These are phyloP conservation scores for Pteropus alecto DNA, from an alignment of 2,113 vertebrate species.

Conservation along the genomic window DNA sequence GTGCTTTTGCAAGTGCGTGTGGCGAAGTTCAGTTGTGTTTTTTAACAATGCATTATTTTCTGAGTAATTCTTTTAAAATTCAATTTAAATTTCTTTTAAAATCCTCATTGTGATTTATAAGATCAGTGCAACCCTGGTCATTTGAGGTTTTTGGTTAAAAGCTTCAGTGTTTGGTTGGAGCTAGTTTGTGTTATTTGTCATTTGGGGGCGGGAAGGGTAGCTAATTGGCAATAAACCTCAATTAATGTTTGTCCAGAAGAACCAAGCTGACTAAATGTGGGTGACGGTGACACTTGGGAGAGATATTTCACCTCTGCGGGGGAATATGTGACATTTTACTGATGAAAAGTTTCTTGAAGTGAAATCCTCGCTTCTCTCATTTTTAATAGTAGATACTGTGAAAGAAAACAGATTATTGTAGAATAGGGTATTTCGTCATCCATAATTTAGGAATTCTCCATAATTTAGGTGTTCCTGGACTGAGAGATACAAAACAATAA, in stretches of 20 bases:
- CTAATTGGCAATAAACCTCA: neutral
- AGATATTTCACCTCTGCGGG: neutral
- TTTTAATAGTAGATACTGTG: neutral
- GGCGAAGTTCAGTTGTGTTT: neutral
- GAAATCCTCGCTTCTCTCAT: neutral
- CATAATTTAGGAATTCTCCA: neutral
- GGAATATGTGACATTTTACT: neutral
- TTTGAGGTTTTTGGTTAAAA: neutral
- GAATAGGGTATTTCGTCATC: neutral
- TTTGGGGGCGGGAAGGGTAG: neutral
- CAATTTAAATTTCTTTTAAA: neutral
- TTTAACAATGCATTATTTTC: neutral
- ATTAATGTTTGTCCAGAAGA: neutral
- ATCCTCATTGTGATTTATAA: neutral
- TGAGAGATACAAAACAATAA: neutral
- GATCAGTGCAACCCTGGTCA: neutral
- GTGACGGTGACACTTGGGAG: fast-evolving
- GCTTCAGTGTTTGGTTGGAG: neutral
- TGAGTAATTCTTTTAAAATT: neutral
- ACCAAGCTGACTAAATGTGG: neutral
- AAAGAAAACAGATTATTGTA: neutral
- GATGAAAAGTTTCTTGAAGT: neutral
- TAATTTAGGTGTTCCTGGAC: no score
- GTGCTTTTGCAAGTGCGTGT: no score
- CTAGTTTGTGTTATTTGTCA: neutral